Evolutionary conservation across 2,888 invertebrate species (phyloP).

Genomic region (Phragmatobia fuliginosa): DNA sequence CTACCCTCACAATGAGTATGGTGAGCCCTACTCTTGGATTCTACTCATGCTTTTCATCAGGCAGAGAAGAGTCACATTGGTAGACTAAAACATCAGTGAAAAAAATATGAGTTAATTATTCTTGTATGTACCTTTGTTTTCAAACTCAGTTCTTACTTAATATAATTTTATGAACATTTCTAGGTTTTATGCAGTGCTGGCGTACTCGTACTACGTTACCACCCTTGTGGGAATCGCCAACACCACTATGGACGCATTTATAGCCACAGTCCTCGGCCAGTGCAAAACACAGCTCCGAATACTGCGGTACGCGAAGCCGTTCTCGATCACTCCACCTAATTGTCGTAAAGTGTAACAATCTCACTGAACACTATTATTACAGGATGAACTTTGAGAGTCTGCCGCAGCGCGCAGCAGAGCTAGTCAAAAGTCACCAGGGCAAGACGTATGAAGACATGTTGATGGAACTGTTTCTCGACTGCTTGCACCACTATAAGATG

Average conservation of each 20-base stretch:
- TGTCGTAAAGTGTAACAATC: not conserved
- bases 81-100: too few species aligned
- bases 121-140: too few species aligned
- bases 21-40: too few species aligned
- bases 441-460: slow-evolving; percentile 48
- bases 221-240: slow-evolving; percentile 80
- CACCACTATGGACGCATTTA: slow-evolving; percentile 81
- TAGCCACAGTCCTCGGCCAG: slow-evolving; percentile 74
- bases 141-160: too few species aligned
- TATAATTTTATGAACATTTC: not conserved
- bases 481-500: slow-evolving; percentile 65
- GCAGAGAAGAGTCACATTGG: too few species aligned
- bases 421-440: slow-evolving; percentile 29
- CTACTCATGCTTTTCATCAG: too few species aligned
- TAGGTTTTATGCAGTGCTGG: slow-evolving; percentile 67
- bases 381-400: slow-evolving; percentile 66
- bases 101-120: too few species aligned
- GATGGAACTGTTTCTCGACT: slow-evolving; percentile 58
- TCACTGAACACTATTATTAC: slow-evolving; percentile 29
- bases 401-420: slow-evolving; percentile 53
- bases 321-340: not conserved
- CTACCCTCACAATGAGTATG: too few species aligned
- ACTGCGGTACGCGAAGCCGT: slow-evolving; percentile 58
- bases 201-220: slow-evolving; percentile 77
- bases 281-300: slow-evolving; percentile 74